Evolutionary conservation across 2,797 vertebrate genomes (phyloP), one percentile per base, ranked within the genome.

Genomic region (Austrolebias charrua): DNA sequence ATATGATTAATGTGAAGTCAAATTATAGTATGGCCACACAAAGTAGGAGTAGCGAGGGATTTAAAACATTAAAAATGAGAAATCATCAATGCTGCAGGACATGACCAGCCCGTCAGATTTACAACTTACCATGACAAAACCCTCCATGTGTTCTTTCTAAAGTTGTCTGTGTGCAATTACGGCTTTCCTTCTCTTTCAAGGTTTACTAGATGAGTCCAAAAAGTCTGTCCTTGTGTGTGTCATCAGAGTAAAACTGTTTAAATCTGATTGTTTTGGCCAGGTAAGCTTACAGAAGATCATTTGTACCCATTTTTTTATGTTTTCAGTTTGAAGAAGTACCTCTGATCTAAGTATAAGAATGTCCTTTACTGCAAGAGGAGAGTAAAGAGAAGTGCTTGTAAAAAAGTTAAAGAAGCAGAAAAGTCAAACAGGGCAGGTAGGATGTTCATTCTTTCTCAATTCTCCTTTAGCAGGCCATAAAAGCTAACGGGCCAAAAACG

Each of bases 401-500:
- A 71, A 75, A 55, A 78, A 74, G 69, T 66, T 15, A 13, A 50
- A 59, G 51, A 71, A 80, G 81, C n/a, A 74, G 68, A 77, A 83
- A 83, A 88, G 84, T 88, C 83, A 86, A 85, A 84, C 79, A 85
- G 78, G 75, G 60, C 71, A 71, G 76, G 67, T 86, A 84, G 82
- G 79, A 85, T 87, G 88, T 90, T 89, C 79, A 88, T 88, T 86
- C 84, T 70, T 66, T 70, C 63, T 76, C 76, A 84, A 78, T 86
- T 87, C 64, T 80, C 79, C 84, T 88, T 89, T 89, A 91, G 89
- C 87, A 85, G 81, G 83, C 79, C 76, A 88, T 91, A 90, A 92
- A 93, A 92, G 75, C 85, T 87, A 89, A 90, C 88, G 71, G 88
- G 87, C 88, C 69, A 71, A 73, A 82, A 83, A 86, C 75, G 84